A percentile compares a stretch with the other conserved stretches of the same genome.
Conservation (phyloP, 2,797 vertebrate species). For the Petrocephalus sullivani region DNA sequence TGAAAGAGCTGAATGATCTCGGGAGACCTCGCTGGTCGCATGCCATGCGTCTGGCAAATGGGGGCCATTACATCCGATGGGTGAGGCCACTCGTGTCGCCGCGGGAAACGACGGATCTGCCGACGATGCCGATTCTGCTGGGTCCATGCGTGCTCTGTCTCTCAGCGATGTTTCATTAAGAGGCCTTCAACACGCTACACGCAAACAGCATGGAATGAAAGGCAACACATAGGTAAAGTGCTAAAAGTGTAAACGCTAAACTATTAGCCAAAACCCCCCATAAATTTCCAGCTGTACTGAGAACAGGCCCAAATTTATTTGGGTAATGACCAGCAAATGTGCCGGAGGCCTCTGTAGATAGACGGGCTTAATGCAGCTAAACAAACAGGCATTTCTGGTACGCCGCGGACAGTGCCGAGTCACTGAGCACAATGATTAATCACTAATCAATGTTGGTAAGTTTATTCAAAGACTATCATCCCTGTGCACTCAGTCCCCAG, state of each 20-base stretch:
- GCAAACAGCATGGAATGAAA: neutral
- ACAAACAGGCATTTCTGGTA: slow-evolving; percentile 63
- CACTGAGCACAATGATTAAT: slow-evolving; percentile 67
- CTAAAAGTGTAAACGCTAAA: neutral
- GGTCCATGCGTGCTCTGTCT: neutral
- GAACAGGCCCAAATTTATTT: slow-evolving; percentile 30
- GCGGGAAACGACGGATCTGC: neutral
- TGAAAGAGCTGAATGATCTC: neutral
- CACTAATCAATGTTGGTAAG: slow-evolving; percentile 65
- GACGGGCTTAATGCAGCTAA: slow-evolving; percentile 59
- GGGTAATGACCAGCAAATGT: slow-evolving; percentile 55
- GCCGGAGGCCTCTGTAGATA: slow-evolving; percentile 54
- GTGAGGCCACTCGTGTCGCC: slow-evolving; percentile 39
- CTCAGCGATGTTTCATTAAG: neutral
- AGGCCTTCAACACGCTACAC: neutral
- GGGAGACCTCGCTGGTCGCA: neutral
- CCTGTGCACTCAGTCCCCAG: slow-evolving; percentile 52
- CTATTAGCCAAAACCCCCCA: slow-evolving; percentile 35
- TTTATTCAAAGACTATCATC: slow-evolving; percentile 61
- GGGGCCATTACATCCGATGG: slow-evolving; percentile 47
- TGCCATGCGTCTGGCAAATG: slow-evolving; percentile 36
- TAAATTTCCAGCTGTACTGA: neutral
- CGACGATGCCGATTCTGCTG: neutral
- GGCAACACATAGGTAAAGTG: neutral
- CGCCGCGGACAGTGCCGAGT: slow-evolving; percentile 60